Conservation (phyloP, 2,113 vertebrate genomes). For the Regulus satrapa region DNA sequence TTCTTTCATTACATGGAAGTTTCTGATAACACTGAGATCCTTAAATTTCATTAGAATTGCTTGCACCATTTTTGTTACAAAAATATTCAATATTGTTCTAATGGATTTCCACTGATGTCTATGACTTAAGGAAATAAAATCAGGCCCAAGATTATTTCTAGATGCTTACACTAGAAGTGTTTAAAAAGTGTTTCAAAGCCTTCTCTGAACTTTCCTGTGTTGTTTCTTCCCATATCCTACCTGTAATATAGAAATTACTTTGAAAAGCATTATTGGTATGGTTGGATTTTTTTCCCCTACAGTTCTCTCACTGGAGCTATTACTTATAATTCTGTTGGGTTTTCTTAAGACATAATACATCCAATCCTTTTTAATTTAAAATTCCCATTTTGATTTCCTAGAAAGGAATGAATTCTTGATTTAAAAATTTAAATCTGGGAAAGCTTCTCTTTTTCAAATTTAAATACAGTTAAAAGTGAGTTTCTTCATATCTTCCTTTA, state of each 20-base stretch:
- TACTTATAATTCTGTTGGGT: neutral
- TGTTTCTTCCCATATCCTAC: neutral
- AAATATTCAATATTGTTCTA: neutral
- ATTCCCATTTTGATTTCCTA: neutral
- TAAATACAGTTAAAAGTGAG: neutral
- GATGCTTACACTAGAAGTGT: neutral
- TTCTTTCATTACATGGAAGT: neutral
- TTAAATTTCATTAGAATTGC: neutral
- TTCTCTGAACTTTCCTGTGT: neutral
- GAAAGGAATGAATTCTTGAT: neutral
- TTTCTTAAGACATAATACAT: neutral
- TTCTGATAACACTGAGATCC: neutral
- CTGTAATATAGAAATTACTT: neutral
- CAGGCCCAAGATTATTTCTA: neutral
- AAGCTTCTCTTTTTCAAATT: neutral
- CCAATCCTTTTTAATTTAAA: neutral
- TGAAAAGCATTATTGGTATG: neutral
- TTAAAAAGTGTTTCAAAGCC: neutral
- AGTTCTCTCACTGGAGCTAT: neutral
- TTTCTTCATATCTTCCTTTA: neutral
- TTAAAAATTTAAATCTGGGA: neutral
- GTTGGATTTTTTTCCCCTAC: accelerated
- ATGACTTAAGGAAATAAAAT: neutral
- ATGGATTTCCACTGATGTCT: neutral
- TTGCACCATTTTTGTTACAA: neutral